A percentile compares a stretch with the other conserved stretches of the same genome.
Conservation (phyloP, 2,113 vertebrate genomes). For the Monopterus albus region DNA sequence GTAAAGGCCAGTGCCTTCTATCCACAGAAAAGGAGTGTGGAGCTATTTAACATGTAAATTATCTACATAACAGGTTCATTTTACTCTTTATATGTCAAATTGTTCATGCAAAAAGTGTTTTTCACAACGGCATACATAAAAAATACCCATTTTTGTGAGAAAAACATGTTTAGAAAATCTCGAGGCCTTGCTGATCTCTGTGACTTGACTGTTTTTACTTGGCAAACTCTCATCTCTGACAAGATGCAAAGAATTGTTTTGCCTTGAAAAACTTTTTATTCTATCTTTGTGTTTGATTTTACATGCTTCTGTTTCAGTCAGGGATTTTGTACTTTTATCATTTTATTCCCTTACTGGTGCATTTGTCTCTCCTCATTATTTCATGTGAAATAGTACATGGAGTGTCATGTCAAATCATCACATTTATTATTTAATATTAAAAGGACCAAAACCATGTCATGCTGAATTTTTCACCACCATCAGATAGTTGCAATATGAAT, state of each 20-base stretch:
- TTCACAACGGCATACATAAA: neutral
- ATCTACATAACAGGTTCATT: neutral
- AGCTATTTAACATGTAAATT: neutral
- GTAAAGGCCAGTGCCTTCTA: conserved; percentile 58
- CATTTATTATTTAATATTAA: conserved; percentile 16
- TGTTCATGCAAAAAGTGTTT: neutral
- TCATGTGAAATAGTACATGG: conserved; percentile 5
- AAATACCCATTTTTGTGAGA: neutral
- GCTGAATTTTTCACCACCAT: neutral
- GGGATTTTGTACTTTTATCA: conserved; percentile 41
- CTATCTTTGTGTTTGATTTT: conserved; percentile 50
- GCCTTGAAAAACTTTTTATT: conserved; percentile 50
- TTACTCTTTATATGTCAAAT: neutral
- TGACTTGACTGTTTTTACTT: conserved; percentile 32
- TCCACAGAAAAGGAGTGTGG: conserved; percentile 1
- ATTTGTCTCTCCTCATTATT: conserved; percentile 26
- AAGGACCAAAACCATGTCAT: conserved; percentile 48
- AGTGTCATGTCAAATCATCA: conserved; percentile 12
- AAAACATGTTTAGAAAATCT: neutral
- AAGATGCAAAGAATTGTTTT: conserved; percentile 19
- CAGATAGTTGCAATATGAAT: conserved; percentile 8
- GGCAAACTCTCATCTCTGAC: conserved; percentile 14
- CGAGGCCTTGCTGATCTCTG: conserved; percentile 65
- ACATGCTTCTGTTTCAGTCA: conserved; percentile 40
- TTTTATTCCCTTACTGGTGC: conserved; percentile 24